Percentiles rank a stretch among this genome's conserved stretches.
phyloP scores from a whole-genome alignment of 2,113 vertebrate species.

The Acinonyx jubatus region DNA sequence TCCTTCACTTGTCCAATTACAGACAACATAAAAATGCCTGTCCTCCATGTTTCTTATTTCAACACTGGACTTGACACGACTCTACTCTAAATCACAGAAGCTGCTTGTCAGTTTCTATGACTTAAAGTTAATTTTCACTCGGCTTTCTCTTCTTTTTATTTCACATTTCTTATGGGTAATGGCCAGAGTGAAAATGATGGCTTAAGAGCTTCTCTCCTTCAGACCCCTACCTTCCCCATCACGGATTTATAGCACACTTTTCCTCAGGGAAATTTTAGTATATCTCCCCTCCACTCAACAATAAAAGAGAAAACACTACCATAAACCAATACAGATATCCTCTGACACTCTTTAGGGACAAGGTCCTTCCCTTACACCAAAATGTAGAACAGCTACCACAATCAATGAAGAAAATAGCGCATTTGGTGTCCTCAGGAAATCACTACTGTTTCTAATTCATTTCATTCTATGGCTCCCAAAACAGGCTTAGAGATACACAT shows the following conservation, averaged over 20 bases:
- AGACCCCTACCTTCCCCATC: not conserved
- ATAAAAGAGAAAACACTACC: slow-evolving; percentile 45
- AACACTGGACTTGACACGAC: slow-evolving; percentile 50
- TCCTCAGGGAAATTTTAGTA: slow-evolving; percentile 33
- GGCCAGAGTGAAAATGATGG: slow-evolving; percentile 24
- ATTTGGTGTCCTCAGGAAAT: not conserved
- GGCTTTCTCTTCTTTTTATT: slow-evolving; percentile 2
- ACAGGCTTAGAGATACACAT: not conserved
- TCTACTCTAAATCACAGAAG: slow-evolving; percentile 59
- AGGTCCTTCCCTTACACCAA: not conserved
- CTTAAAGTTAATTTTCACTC: slow-evolving; percentile 67
- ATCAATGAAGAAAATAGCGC: not conserved
- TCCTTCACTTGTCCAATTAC: slow-evolving; percentile 68
- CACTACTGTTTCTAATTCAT: not conserved
- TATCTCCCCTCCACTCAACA: slow-evolving; percentile 9
- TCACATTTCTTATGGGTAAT: slow-evolving; percentile 58
- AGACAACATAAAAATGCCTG: slow-evolving; percentile 63
- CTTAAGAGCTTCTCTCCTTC: not conserved
- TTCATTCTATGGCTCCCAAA: not conserved
- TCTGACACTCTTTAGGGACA: not conserved
- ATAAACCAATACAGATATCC: not conserved
- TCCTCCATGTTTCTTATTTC: slow-evolving; percentile 65
- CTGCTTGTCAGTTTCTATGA: slow-evolving; percentile 41
- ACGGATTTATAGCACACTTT: slow-evolving; percentile 54
- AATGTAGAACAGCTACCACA: not conserved